These are phyloP conservation scores for Telmatochromis sp. DNA, from an alignment of 2,113 vertebrate species.

Conservation along the genomic window DNA sequence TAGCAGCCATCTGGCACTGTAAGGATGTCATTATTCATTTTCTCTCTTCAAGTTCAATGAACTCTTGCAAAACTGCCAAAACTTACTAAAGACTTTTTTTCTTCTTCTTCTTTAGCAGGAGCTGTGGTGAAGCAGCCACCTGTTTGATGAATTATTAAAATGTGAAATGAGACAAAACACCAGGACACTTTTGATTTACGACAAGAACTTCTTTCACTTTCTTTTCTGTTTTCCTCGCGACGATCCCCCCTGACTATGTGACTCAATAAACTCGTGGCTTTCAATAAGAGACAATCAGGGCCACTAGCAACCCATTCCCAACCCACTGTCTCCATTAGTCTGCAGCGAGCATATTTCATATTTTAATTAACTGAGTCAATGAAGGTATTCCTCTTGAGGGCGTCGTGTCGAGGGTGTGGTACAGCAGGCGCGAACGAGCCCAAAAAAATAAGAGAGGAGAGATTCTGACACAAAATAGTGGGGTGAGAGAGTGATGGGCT, in stretches of 20 bases:
- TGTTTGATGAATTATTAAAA: conserved; percentile 28
- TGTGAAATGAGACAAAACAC: neutral
- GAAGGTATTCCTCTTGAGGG: conserved; percentile 34
- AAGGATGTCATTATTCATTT: conserved; percentile 2
- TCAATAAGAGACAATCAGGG: neutral
- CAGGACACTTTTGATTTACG: neutral
- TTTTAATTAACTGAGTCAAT: conserved; percentile 62
- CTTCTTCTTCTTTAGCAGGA: neutral
- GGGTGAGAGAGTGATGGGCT: neutral
- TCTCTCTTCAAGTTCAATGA: conserved; percentile 1
- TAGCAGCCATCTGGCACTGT: conserved; percentile 24
- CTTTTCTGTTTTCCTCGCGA: neutral
- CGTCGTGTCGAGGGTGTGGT: neutral
- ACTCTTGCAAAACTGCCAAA: conserved; percentile 10
- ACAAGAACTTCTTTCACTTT: neutral
- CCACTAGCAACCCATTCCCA: neutral
- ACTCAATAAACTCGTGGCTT: neutral
- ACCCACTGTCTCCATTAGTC: neutral
- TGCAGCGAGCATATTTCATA: conserved; percentile 37
- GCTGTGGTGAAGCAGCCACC: neutral
- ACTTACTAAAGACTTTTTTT: neutral
- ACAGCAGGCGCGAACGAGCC: neutral
- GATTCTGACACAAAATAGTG: neutral
- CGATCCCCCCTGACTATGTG: neutral
- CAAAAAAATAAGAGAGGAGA: neutral